phyloP scores from a whole-genome alignment of 35 echinoderm and acorn worm genomes.

The Apostichopus japonicus region DNA sequence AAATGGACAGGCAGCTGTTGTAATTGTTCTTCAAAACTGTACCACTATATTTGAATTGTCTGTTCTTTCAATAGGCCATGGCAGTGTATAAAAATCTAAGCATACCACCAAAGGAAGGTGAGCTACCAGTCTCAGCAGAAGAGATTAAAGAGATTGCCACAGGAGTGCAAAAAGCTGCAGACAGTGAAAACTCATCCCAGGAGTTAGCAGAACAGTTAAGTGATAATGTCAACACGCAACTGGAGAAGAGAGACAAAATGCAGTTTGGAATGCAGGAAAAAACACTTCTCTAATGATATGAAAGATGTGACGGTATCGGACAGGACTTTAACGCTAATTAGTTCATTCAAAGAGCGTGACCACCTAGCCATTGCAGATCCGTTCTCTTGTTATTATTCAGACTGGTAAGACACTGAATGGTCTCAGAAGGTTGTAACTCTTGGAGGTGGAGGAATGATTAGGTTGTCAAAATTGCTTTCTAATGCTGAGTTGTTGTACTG shows the following conservation, averaged over 20 bases:
- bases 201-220: constrained; percentile 43
- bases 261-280: constrained; percentile 6
- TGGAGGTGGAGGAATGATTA: too few species aligned
- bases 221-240: constrained; percentile 5
- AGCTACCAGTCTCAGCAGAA: not conserved
- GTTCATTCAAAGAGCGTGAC: too few species aligned
- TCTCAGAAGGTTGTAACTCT: too few species aligned
- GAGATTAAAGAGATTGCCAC: constrained; percentile 17
- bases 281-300: not conserved
- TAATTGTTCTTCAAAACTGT: too few species aligned
- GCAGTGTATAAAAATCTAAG: constrained; percentile 58
- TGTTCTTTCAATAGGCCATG: constrained; percentile 16
- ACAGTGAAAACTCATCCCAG: not conserved
- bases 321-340: too few species aligned
- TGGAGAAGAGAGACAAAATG: constrained; percentile 34
- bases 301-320: not conserved
- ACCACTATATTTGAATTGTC: too few species aligned
- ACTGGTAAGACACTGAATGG: too few species aligned
- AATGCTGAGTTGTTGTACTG: too few species aligned
- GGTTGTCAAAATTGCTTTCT: too few species aligned
- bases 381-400: too few species aligned
- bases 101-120: not conserved
- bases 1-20: too few species aligned
- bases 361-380: too few species aligned
- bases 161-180: not conserved